These are phyloP conservation scores for Petaurus breviceps DNA, from an alignment of 2,113 vertebrate species.

Conservation along the genomic window DNA sequence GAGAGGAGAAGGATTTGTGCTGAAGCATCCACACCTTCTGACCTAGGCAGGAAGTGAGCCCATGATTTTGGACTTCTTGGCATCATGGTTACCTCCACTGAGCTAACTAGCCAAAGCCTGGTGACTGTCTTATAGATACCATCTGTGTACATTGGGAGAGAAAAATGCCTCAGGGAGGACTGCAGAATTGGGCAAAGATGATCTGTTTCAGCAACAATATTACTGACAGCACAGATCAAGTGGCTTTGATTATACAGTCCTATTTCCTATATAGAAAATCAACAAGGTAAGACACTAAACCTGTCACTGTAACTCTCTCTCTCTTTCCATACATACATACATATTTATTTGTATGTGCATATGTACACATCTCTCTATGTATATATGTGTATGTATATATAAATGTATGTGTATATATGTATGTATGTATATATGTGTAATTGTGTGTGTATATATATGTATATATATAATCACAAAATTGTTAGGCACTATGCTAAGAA, in stretches of 20 bases:
- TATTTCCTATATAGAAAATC: neutral
- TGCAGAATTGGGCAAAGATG: neutral
- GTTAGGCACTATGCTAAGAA: neutral
- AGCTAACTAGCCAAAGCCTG: neutral
- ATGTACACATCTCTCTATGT: neutral
- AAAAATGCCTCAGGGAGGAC: neutral
- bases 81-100: neutral
- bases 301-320: neutral
- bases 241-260: neutral
- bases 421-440: neutral
- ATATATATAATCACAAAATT: neutral
- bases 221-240: neutral
- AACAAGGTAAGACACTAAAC: neutral
- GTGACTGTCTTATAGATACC: neutral
- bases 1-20: neutral
- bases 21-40: neutral
- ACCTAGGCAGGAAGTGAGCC: neutral
- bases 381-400: too few species aligned
- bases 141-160: neutral
- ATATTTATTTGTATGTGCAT: neutral
- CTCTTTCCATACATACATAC: neutral
- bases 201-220: neutral
- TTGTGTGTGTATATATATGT: too few species aligned
- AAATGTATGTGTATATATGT: too few species aligned
- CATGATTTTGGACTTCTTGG: neutral